phyloP scores from a whole-genome alignment of 2,797 vertebrate genomes.

The Enteromius unitaeniatus region DNA sequence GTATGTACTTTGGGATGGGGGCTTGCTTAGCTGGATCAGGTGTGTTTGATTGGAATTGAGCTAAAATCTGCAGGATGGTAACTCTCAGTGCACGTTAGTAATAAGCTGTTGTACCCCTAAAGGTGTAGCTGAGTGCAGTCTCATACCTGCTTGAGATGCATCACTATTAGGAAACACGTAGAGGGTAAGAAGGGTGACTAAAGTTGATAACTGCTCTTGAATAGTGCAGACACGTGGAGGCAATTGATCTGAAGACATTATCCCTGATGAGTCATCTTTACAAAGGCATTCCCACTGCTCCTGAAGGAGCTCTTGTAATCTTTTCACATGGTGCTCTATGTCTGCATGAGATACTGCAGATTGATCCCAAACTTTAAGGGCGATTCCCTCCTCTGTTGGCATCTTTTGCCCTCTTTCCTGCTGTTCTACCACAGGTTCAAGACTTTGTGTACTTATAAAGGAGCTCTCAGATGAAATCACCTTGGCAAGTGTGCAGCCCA shows the following conservation, averaged over 20 bases:
- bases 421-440: constrained; percentile 25
- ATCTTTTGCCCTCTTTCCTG: background rate
- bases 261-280: constrained; percentile 75
- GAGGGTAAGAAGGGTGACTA: constrained; percentile 85
- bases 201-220: constrained; percentile 88
- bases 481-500: background rate
- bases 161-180: constrained; percentile 76
- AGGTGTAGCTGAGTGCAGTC: background rate
- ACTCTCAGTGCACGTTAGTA: background rate
- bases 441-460: constrained; percentile 2
- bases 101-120: background rate
- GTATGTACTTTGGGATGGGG: too few species aligned
- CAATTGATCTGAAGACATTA: constrained; percentile 79
- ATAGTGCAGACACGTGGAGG: constrained; percentile 89
- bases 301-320: constrained; percentile 89
- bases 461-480: constrained; percentile 67
- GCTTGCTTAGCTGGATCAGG: background rate
- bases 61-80: background rate
- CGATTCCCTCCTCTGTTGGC: constrained; percentile 10
- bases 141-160: constrained; percentile 51
- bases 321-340: constrained; percentile 83
- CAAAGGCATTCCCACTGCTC: constrained; percentile 93
- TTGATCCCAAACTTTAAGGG: constrained; percentile 7
- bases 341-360: constrained; percentile 67
- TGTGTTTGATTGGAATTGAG: background rate